Evolutionary conservation across 2,888 invertebrate species (phyloP).

Genomic region (Junonia oenone): DNA sequence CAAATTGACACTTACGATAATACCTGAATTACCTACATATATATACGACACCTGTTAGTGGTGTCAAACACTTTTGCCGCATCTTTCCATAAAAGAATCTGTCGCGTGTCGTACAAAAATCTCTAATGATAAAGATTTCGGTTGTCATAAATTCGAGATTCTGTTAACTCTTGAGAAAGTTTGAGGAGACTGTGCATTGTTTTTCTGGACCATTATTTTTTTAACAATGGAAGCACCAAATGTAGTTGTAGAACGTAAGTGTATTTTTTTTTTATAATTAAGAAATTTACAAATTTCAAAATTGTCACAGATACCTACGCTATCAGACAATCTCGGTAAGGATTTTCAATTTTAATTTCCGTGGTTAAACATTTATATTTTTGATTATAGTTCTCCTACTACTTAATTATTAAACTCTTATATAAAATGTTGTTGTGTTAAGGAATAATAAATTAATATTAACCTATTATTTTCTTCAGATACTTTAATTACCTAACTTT

Average conservation of each 20-base stretch:
- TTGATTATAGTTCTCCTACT: too few relatives aligned
- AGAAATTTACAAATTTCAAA: too few relatives aligned
- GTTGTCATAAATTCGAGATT: background rate
- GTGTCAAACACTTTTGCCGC: background rate
- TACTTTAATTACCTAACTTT: too few relatives aligned
- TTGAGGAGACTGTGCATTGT: background rate
- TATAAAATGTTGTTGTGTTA: too few relatives aligned
- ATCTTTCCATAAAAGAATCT: background rate
- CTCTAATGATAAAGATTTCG: background rate
- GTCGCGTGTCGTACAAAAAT: background rate
- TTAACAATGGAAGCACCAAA: background rate
- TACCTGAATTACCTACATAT: slow-evolving; percentile 12
- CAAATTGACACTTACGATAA: slow-evolving; percentile 19
- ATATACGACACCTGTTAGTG: slow-evolving; percentile 5
- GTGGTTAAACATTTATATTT: too few relatives aligned
- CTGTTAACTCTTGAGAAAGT: background rate
- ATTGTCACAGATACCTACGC: too few relatives aligned
- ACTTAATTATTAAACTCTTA: too few relatives aligned
- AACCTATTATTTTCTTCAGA: too few relatives aligned
- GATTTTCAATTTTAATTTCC: too few relatives aligned
- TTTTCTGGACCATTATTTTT: background rate
- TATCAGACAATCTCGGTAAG: too few relatives aligned
- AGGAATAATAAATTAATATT: too few relatives aligned
- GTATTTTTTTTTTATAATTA: too few relatives aligned
- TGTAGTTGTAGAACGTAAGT: background rate